phyloP scores from a whole-genome alignment of 2,888 invertebrate species.

The Drosophila rubida region DNA sequence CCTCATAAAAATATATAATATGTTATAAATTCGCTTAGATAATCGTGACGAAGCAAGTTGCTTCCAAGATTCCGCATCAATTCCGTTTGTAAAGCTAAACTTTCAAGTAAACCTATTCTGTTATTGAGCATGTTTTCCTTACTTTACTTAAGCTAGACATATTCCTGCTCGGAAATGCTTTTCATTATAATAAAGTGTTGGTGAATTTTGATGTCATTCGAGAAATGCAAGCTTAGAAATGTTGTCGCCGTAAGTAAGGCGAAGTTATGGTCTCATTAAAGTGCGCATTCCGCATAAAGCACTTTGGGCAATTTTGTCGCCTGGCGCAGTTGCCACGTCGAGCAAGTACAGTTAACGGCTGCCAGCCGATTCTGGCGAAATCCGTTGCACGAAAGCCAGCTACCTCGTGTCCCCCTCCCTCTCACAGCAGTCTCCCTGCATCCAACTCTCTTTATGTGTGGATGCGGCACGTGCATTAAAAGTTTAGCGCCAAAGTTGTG shows the following conservation, averaged over 20 bases:
- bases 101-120: no score
- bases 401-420: background rate
- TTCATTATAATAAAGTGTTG: no score
- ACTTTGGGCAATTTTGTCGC: slow-evolving; percentile 32
- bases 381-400: slow-evolving; percentile 49
- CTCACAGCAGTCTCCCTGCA: background rate
- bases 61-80: no score
- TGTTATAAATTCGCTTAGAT: no score
- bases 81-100: no score
- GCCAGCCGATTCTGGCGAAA: slow-evolving; percentile 48
- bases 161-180: no score
- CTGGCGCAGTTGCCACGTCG: slow-evolving; percentile 42
- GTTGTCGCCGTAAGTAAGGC: background rate
- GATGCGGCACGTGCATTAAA: slow-evolving; percentile 72
- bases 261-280: background rate
- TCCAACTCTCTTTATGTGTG: slow-evolving; percentile 9
- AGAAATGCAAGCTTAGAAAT: no score
- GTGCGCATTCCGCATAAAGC: background rate
- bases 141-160: no score
- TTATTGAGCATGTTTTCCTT: no score
- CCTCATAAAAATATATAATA: no score
- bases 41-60: no score
- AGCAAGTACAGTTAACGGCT: slow-evolving; percentile 34
- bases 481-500: slow-evolving; percentile 73
- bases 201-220: no score